Percentiles rank a stretch among this genome's conserved stretches.
Evolutionary conservation across 2,113 vertebrate genomes (phyloP).

Genomic region (Picathartes gymnocephalus): DNA sequence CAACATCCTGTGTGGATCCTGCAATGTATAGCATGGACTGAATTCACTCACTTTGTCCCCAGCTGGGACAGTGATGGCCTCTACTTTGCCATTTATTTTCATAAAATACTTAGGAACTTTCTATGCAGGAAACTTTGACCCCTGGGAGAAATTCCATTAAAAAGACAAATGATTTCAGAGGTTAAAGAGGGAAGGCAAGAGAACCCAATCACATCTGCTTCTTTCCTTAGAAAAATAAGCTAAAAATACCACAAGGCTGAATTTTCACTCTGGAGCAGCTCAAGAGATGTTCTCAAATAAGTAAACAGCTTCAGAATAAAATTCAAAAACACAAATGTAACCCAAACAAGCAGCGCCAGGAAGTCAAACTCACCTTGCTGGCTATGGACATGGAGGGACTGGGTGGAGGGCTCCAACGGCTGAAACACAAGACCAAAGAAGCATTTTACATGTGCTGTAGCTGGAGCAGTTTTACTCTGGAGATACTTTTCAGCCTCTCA

Average conservation of each 20-base stretch:
- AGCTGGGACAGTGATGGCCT: neutral
- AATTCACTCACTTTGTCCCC: neutral
- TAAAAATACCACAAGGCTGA: slow-evolving; percentile 51
- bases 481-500: neutral
- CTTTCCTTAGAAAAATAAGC: slow-evolving; percentile 45
- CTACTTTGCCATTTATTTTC: neutral
- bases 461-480: neutral
- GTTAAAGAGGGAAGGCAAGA: slow-evolving; percentile 28
- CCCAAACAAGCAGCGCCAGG: neutral
- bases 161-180: slow-evolving; percentile 25
- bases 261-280: slow-evolving; percentile 21
- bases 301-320: slow-evolving; percentile 4
- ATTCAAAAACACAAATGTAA: neutral
- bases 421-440: slow-evolving; percentile 27
- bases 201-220: slow-evolving; percentile 11
- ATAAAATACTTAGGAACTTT: neutral
- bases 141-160: slow-evolving; percentile 26
- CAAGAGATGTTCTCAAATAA: neutral
- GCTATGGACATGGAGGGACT: neutral
- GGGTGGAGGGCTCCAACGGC: neutral
- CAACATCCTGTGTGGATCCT: slow-evolving; percentile 24
- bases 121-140: neutral
- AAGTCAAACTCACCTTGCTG: neutral
- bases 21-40: fast-evolving
- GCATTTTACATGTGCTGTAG: neutral